Evolutionary conservation across 2,113 vertebrate genomes (phyloP).

Genomic region (Pygoscelis adeliae): DNA sequence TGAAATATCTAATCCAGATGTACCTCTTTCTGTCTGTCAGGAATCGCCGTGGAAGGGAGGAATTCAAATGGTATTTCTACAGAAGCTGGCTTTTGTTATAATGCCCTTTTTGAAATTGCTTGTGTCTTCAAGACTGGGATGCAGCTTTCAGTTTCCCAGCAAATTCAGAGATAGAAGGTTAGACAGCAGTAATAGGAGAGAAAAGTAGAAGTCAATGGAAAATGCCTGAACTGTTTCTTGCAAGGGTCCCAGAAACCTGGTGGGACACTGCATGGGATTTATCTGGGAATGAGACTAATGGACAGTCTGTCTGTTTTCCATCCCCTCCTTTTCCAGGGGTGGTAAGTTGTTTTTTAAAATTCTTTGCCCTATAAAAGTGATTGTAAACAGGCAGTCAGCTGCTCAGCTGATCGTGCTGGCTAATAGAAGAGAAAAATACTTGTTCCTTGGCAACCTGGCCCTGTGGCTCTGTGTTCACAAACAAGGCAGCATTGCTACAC

Average conservation of each 20-base stretch:
- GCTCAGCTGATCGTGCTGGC: not conserved
- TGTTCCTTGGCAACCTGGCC: not conserved
- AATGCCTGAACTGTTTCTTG: not conserved
- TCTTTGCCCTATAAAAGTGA: not conserved
- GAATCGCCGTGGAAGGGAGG: fast-evolving
- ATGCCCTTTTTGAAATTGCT: not conserved
- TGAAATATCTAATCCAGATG: too few relatives aligned
- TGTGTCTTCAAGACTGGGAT: not conserved
- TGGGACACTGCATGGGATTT: not conserved
- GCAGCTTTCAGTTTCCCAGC: not conserved
- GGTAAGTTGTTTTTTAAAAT: not conserved
- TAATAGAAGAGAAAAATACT: not conserved
- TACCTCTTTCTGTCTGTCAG: fast-evolving
- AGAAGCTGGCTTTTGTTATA: not conserved
- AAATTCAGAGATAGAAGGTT: not conserved
- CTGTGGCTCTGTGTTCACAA: not conserved
- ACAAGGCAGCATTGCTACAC: not conserved
- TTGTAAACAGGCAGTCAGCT: not conserved
- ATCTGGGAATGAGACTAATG: not conserved
- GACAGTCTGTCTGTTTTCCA: not conserved
- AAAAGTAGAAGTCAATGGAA: not conserved
- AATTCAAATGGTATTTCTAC: not conserved
- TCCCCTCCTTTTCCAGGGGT: not conserved
- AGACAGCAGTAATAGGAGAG: not conserved
- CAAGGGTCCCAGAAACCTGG: not conserved